Base-by-base conservation (phyloP, 2,797 vertebrate species). In the Amblyopsis hoosieri region DNA sequence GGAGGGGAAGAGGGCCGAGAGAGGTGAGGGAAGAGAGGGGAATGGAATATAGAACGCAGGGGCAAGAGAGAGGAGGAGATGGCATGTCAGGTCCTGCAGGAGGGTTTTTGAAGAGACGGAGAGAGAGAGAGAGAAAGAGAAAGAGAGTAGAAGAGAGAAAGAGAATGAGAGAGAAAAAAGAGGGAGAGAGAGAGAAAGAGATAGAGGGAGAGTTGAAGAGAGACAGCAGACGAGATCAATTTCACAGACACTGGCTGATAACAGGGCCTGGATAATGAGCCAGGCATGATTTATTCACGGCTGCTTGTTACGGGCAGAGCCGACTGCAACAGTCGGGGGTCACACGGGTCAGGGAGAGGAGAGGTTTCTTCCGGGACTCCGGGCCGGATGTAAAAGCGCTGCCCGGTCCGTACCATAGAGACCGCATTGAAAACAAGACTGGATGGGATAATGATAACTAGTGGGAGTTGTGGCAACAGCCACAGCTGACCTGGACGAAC, bases 261-360 rank as follows among this genome's bases (percentile, higher is more conserved):
- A 80, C 75, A 82, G 79, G 60, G 72, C 70, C 67, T 9, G 57
- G 67, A 68, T 89, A 92, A 91, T 86, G 85, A 90, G 84, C 66
- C 67, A 68, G 67, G 69, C 75, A 73, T 90, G 81, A 90, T 89
- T 90, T 90, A 90, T 91, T 89, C 85, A 91, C 85, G 83, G 62
- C 46, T 55, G 60, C 82, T 79, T 81, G 78, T 87, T 87, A 84
- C 72, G 80, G 66, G 80, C 56, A 59, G 62, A 69, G 52, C 17
- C 74, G 33, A 62, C 19, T 46, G 71, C 71, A 69, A 79, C 81
- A 79, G 63, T 65, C 61, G 12, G 53, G 60, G 83, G 81, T 79
- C 62, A 67, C 63, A 11, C 0, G 29, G 85, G 82, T 87, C 82
- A 83, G 64, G 61, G 64, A 66, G 60, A 79, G 72, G 45, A 59